Base-by-base conservation (phyloP, 2,113 vertebrate species). In the Menidia beryllina region DNA sequence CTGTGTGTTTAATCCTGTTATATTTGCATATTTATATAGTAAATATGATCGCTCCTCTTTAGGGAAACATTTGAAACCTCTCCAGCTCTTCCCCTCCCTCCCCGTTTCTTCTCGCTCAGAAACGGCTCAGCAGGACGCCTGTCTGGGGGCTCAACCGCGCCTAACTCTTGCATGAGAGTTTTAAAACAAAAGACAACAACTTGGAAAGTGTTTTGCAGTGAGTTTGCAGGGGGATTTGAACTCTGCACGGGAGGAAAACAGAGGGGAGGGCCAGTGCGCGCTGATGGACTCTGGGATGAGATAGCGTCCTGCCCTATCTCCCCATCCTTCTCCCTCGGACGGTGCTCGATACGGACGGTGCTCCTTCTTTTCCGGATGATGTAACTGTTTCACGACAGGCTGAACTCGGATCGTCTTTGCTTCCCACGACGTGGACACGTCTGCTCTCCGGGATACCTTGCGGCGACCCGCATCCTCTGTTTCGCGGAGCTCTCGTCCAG, bases 231-330 rank as follows among this genome's bases (percentile, higher is more conserved):
- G 76, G 41, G 71, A 77, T 50, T 69, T 49, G 47, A 82, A 75
- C 77, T 17, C 24, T 34, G 80, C 27, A 74, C 64, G 55, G 69
- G 77, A 51, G 45, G 55, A 66, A 80, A 67, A 85, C 66, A 72
- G 78, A 88, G 84, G 86, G 90, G 89, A 87, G 88, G 90, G 86
- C 56, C 86, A 54, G 60, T 61, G 48, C 51, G 76, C 38, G 82
- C 74, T 81, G 88, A 91, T 93, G 87, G 84, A 87, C 63, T 77
- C 63, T 34, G 73, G 85, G 88, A 89, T 80, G 86, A 85, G 91
- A 90, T 82, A 83, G 83, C 58, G 69, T 74, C 26, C 73, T 41
- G 25, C 30, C 55, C 73, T 83, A 65, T 77, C 69, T 79, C 74
- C 75, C 50, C 85, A 73, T 83, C 82, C 76, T 73, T 78, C 67